Conservation (phyloP, 2,888 invertebrate genomes). For the Alviniconcha strummeri region DNA sequence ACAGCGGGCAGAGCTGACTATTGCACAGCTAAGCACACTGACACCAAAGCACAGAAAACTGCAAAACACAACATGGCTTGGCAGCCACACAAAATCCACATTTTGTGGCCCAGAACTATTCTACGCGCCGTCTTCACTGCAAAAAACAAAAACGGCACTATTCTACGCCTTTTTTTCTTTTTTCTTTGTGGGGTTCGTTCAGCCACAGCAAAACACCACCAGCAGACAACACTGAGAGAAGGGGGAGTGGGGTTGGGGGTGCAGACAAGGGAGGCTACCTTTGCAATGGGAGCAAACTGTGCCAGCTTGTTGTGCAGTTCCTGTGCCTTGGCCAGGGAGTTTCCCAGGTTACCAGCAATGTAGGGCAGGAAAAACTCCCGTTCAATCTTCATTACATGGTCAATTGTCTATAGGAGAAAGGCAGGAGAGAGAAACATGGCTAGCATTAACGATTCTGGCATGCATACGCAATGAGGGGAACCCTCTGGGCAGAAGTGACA, state of each 20-base stretch:
- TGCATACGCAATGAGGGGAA: not conserved
- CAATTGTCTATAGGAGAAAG: constrained; percentile 69
- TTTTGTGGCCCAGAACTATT: too few species aligned
- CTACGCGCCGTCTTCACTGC: too few species aligned
- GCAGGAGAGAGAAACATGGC: constrained; percentile 21
- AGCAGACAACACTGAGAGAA: constrained; percentile 27
- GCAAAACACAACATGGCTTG: not conserved
- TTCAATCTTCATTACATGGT: constrained; percentile 78
- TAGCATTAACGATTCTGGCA: constrained; percentile 3
- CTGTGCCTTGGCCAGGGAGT: constrained; percentile 74
- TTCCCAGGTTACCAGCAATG: constrained; percentile 80
- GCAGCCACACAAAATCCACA: not conserved
- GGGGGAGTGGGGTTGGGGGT: not conserved
- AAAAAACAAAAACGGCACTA: not conserved
- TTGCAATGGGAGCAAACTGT: constrained; percentile 68
- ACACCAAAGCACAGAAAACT: too few species aligned
- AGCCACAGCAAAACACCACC: constrained; percentile 12
- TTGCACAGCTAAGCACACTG: too few species aligned
- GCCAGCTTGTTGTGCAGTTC: constrained; percentile 68
- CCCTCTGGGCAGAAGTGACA: not conserved
- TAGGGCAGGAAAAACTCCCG: constrained; percentile 83
- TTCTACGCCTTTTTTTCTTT: not conserved
- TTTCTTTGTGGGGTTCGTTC: not conserved
- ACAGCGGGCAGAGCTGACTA: too few species aligned
- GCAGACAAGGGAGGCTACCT: constrained; percentile 57